These are phyloP conservation scores for Acrocephalus arundinaceus DNA, from an alignment of 2,113 vertebrate genomes.

Conservation along the genomic window DNA sequence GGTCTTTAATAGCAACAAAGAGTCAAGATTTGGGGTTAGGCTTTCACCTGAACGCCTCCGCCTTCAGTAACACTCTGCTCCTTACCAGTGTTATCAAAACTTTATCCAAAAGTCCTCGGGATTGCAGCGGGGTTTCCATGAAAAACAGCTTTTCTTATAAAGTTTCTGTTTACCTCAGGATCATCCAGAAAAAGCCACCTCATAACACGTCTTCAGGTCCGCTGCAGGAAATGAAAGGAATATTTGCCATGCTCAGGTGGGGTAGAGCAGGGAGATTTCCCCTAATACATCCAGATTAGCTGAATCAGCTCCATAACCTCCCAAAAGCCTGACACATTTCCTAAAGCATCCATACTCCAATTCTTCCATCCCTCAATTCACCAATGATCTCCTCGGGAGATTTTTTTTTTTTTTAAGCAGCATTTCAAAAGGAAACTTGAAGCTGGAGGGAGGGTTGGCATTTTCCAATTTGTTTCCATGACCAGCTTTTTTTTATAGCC, in stretches of 20 bases:
- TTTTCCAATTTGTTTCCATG: slow-evolving; percentile 22
- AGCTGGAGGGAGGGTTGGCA: neutral
- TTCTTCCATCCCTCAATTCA: neutral
- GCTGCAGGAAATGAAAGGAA: slow-evolving; percentile 44
- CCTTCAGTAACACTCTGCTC: neutral
- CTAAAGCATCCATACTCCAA: neutral
- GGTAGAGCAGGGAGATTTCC: neutral
- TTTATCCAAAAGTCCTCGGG: neutral
- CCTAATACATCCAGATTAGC: slow-evolving; percentile 9
- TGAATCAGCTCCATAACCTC: slow-evolving; percentile 4
- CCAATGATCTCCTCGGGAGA: neutral
- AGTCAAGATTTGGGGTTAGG: neutral
- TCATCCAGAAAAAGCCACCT: neutral
- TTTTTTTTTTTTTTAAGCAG: neutral
- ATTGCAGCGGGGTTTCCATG: neutral
- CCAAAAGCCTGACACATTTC: neutral
- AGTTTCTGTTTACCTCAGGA: neutral
- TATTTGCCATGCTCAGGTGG: neutral
- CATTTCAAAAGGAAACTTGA: neutral
- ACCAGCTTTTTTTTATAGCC: neutral
- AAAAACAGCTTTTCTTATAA: neutral
- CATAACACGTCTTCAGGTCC: neutral
- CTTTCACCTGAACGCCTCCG: neutral
- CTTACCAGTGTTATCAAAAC: neutral
- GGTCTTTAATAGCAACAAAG: slow-evolving; percentile 42